Percentiles rank a stretch among this genome's conserved stretches.
Evolutionary conservation across 2,797 vertebrate genomes (phyloP).

Genomic region (Valencia hispanica): DNA sequence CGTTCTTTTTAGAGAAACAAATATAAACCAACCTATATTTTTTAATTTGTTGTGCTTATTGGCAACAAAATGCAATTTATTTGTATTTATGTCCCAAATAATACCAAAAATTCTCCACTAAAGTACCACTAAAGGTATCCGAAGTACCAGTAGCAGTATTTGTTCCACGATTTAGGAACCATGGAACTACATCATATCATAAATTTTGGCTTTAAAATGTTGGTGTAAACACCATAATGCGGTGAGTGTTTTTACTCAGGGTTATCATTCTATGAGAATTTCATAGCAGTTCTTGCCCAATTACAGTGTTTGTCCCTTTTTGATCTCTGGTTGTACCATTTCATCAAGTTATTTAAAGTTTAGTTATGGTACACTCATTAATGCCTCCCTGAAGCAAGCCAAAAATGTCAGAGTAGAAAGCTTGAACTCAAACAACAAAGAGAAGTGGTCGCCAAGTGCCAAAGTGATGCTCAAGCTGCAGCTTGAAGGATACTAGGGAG

Average conservation of each 20-base stretch:
- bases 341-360: background rate
- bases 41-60: too few relatives aligned
- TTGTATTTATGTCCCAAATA: too few relatives aligned
- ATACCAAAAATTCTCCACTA: background rate
- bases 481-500: slow-evolving; percentile 43
- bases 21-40: too few relatives aligned
- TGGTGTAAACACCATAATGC: background rate
- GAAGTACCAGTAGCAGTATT: too few relatives aligned
- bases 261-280: background rate
- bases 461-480: slow-evolving; percentile 38
- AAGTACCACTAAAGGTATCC: background rate
- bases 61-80: too few relatives aligned
- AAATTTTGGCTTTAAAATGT: background rate
- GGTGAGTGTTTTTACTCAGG: background rate
- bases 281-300: background rate
- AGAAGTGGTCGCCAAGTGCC: slow-evolving; percentile 38
- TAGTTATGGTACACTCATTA: background rate
- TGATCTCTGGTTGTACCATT: background rate
- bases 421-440: background rate
- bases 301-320: background rate
- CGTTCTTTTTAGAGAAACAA: too few relatives aligned
- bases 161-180: background rate
- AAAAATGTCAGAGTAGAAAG: background rate
- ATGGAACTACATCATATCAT: background rate
- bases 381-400: background rate